These are phyloP conservation scores for Bimastos eiseni DNA, from an alignment of 2,888 invertebrate genomes.

Conservation along the genomic window DNA sequence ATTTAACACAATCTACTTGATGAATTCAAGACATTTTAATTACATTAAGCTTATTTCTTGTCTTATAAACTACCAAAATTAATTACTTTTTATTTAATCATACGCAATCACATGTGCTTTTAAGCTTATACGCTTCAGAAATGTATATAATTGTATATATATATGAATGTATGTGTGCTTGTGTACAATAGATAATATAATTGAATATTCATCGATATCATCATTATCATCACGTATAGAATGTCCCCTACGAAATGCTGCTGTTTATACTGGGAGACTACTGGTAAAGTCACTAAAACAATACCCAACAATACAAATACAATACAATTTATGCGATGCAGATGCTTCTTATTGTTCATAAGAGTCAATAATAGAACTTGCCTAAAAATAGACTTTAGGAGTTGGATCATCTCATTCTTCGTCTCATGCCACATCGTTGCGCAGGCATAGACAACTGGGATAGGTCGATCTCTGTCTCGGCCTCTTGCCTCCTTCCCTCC, in stretches of 20 bases:
- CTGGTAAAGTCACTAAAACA: neutral
- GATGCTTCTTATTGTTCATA: neutral
- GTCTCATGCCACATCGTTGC: slow-evolving; percentile 63
- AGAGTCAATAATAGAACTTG: slow-evolving; percentile 37
- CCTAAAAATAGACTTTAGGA: slow-evolving; percentile 60
- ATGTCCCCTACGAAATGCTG: too few species aligned
- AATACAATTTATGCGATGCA: neutral
- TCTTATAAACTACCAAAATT: neutral
- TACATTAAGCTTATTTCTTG: neutral
- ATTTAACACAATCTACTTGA: neutral
- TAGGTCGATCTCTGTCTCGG: slow-evolving; percentile 38
- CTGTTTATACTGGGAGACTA: neutral
- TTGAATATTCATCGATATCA: neutral
- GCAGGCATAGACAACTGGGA: slow-evolving; percentile 57
- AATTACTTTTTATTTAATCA: neutral
- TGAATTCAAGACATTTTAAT: neutral
- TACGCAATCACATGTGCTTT: neutral
- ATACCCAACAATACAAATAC: neutral
- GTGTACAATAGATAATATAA: neutral
- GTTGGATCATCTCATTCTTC: slow-evolving; percentile 57
- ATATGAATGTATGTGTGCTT: neutral
- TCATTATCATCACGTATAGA: too few species aligned
- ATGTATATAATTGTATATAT: neutral
- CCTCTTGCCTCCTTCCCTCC: slow-evolving; percentile 37
- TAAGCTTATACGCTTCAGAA: neutral